phyloP scores from a whole-genome alignment of 2,797 vertebrate species.

The Gadopsis marmoratus region DNA sequence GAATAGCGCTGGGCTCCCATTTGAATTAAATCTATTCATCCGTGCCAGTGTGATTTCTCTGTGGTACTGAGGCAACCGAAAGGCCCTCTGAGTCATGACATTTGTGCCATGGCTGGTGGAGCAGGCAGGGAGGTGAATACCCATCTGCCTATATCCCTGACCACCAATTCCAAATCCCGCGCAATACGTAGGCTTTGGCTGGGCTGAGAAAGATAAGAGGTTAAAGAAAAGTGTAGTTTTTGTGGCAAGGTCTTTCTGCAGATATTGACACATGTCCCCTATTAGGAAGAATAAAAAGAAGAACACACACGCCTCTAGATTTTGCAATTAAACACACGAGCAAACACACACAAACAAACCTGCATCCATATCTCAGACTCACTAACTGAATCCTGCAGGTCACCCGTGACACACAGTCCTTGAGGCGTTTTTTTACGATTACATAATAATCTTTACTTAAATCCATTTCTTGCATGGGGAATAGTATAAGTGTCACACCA shows the following conservation, averaged over 20 bases:
- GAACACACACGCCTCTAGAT: slow-evolving; percentile 11
- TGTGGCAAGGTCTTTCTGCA: not conserved
- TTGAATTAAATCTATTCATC: slow-evolving; percentile 77
- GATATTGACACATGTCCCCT: slow-evolving; percentile 1
- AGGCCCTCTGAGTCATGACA: slow-evolving; percentile 72
- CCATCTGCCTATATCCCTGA: slow-evolving; percentile 55
- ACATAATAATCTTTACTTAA: slow-evolving; percentile 66
- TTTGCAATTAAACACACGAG: slow-evolving; percentile 25
- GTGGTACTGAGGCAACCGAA: slow-evolving; percentile 53
- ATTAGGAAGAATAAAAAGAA: not conserved
- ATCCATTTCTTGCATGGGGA: slow-evolving; percentile 56
- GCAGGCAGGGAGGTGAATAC: slow-evolving; percentile 60
- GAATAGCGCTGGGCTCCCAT: slow-evolving; percentile 66
- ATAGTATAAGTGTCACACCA: slow-evolving; percentile 42
- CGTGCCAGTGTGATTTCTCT: slow-evolving; percentile 72
- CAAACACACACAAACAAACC: slow-evolving; percentile 29
- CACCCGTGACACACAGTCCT: slow-evolving; percentile 49
- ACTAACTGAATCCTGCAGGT: slow-evolving; percentile 34
- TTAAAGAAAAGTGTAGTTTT: not conserved
- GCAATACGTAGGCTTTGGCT: not conserved
- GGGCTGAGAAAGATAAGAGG: slow-evolving; percentile 18
- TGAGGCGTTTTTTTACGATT: slow-evolving; percentile 32
- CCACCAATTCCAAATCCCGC: slow-evolving; percentile 27
- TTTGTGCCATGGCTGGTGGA: slow-evolving; percentile 70
- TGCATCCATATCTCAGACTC: slow-evolving; percentile 4